phyloP scores from a whole-genome alignment of 2,797 vertebrate species.

The Oophaga sylvatica region DNA sequence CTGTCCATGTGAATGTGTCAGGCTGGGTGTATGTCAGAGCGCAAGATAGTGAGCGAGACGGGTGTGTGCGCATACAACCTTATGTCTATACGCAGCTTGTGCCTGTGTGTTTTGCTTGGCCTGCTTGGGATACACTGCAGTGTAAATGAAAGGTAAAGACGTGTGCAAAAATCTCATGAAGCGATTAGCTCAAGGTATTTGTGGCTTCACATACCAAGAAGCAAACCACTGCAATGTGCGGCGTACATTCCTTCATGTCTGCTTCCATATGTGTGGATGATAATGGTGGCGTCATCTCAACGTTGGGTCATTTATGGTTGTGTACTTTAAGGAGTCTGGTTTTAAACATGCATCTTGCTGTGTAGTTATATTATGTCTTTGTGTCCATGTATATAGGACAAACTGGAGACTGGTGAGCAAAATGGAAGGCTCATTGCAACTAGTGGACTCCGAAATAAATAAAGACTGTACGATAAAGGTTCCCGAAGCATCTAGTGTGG shows the following conservation, averaged over 20 bases:
- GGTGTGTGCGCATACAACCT: slow-evolving; percentile 47
- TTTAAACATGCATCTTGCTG: not conserved
- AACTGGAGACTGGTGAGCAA: slow-evolving; percentile 60
- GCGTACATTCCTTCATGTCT: not conserved
- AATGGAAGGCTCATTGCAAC: slow-evolving; percentile 67
- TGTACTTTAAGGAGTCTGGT: slow-evolving; percentile 65
- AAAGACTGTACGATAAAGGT: slow-evolving; percentile 66
- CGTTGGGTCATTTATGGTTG: slow-evolving; percentile 65
- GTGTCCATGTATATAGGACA: not conserved
- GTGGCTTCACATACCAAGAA: slow-evolving; percentile 28
- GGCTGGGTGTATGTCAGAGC: slow-evolving; percentile 58
- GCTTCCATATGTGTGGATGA: slow-evolving; percentile 53
- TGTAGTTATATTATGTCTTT: slow-evolving; percentile 14
- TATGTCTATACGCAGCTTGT: slow-evolving; percentile 36
- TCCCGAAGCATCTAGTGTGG: slow-evolving; percentile 74
- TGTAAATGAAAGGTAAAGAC: slow-evolving; percentile 21
- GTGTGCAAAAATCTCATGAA: slow-evolving; percentile 17
- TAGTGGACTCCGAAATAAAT: slow-evolving; percentile 78
- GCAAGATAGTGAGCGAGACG: slow-evolving; percentile 55
- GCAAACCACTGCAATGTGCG: not conserved
- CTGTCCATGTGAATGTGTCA: slow-evolving; percentile 54
- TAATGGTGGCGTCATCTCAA: slow-evolving; percentile 60
- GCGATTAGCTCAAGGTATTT: slow-evolving; percentile 34
- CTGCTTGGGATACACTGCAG: slow-evolving; percentile 37
- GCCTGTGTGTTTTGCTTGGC: slow-evolving; percentile 38